A percentile compares a stretch with the other conserved stretches of the same genome.
phyloP scores from a whole-genome alignment of 1,140 invertebrate species.

The Antheraea mylitta region DNA sequence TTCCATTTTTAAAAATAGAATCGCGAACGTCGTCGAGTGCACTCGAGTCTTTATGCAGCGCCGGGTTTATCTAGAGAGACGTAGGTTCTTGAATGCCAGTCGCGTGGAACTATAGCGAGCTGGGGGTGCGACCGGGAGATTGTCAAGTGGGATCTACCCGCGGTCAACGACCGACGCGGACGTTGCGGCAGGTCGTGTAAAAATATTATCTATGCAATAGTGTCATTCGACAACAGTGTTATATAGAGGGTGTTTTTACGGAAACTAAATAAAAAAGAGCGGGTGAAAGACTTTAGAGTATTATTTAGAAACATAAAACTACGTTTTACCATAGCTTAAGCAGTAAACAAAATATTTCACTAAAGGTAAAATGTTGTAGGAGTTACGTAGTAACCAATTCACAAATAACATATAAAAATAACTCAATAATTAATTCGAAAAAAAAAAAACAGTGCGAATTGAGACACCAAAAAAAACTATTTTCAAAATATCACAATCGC shows the following conservation, averaged over 20 bases:
- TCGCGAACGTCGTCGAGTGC: conserved; percentile 9
- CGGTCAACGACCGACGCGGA: conserved; percentile 3
- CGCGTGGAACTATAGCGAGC: background rate
- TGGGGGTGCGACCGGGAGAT: background rate
- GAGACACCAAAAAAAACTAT: no score
- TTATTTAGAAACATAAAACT: no score
- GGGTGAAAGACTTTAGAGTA: no score
- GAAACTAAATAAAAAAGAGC: no score
- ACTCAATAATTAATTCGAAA: no score
- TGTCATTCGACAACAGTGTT: background rate
- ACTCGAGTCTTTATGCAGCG: conserved; percentile 14
- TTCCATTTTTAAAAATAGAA: conserved; percentile 16
- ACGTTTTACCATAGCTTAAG: no score
- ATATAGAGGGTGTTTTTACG: background rate
- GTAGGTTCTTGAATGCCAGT: conserved; percentile 12
- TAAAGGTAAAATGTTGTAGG: no score
- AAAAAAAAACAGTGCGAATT: no score
- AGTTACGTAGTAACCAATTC: no score
- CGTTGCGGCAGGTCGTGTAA: conserved; percentile 8
- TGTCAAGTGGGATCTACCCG: background rate
- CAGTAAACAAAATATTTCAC: no score
- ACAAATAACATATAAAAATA: no score
- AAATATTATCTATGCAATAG: background rate
- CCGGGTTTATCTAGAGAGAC: conserved; percentile 8
- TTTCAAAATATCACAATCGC: no score